A percentile compares a stretch with the other conserved stretches of the same genome.
phyloP scores from a whole-genome alignment of 2,888 invertebrate species.

The Philaethria dido region DNA sequence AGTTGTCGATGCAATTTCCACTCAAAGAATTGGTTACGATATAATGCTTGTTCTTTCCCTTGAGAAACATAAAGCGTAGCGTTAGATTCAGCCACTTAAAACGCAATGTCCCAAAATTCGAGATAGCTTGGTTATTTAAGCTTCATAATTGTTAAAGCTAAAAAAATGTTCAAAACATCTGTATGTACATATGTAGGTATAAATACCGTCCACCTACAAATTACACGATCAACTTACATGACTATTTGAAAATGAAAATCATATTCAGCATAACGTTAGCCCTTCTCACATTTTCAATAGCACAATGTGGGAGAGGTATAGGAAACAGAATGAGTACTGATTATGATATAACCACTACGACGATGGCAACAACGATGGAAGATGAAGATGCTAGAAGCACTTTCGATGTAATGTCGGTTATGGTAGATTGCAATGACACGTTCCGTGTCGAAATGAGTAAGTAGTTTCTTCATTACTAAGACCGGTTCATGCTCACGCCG shows the following conservation, averaged over 20 bases:
- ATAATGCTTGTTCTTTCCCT: no score
- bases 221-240: neutral
- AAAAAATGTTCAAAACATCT: constrained; percentile 2
- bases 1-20: no score
- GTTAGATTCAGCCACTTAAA: no score
- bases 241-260: constrained; percentile 32
- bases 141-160: no score
- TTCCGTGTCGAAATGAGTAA: constrained; percentile 81
- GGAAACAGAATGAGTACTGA: constrained; percentile 34
- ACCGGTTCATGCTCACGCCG: no score
- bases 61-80: no score
- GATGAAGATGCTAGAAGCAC: constrained; percentile 42
- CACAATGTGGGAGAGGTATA: constrained; percentile 34
- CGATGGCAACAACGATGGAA: constrained; percentile 22
- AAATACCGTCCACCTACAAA: constrained; percentile 1
- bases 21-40: no score
- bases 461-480: constrained; percentile 38
- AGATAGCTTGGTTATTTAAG: no score
- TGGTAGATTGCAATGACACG: constrained; percentile 79
- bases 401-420: constrained; percentile 64
- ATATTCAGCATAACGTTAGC: constrained; percentile 34
- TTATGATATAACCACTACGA: constrained; percentile 4
- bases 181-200: neutral
- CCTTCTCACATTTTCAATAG: constrained; percentile 37
- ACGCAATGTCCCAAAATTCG: no score